phyloP scores from a whole-genome alignment of 1,140 invertebrate genomes.

The Zelostemma sp. region DNA sequence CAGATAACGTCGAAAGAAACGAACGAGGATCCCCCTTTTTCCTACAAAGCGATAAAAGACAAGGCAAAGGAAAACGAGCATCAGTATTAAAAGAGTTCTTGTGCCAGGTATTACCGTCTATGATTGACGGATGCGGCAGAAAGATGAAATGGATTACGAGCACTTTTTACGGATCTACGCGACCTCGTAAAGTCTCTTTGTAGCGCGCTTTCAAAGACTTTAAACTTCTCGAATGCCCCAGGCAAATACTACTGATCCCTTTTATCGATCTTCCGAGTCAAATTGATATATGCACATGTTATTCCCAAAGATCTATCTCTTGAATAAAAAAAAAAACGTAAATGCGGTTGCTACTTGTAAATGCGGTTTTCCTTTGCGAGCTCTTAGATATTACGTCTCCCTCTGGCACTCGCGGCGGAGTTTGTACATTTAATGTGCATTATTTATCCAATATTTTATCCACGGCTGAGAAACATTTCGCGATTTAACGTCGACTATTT shows the following conservation, averaged over 20 bases:
- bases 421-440: too few relatives aligned
- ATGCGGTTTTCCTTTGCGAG: too few relatives aligned
- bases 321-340: too few relatives aligned
- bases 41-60: neutral
- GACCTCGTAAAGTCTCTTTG: slow-evolving; percentile 38
- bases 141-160: slow-evolving; percentile 45
- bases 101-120: slow-evolving; percentile 13
- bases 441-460: too few relatives aligned
- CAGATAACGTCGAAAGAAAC: too few relatives aligned
- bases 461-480: too few relatives aligned
- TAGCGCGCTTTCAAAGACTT: slow-evolving; percentile 32
- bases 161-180: slow-evolving; percentile 40
- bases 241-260: slow-evolving; percentile 44
- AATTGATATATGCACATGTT: slow-evolving; percentile 44
- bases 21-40: too few relatives aligned
- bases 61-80: slow-evolving; percentile 34
- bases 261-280: slow-evolving; percentile 34
- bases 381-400: too few relatives aligned
- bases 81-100: slow-evolving; percentile 44
- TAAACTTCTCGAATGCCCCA: slow-evolving; percentile 33
- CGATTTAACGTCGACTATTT: too few relatives aligned
- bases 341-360: too few relatives aligned
- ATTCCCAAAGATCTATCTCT: slow-evolving; percentile 22
- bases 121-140: slow-evolving; percentile 40
- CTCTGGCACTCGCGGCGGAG: too few relatives aligned